Evolutionary conservation across 2,113 vertebrate species (phyloP), one percentile per base, ranked within the genome.

Genomic region (Tursiops truncatus): DNA sequence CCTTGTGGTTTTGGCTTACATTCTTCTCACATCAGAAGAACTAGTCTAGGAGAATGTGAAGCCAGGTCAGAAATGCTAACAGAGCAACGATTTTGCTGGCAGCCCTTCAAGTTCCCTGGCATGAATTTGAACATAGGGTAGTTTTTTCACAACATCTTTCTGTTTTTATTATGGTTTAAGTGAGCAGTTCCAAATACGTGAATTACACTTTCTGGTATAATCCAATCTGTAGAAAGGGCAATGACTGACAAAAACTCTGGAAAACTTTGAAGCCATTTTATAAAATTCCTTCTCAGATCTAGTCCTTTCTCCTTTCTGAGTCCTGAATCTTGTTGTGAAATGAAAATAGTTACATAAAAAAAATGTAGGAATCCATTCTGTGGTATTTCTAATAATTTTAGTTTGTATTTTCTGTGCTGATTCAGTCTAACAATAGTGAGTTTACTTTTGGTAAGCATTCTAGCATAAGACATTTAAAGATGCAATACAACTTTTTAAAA

Each of bases 141-240:
- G 28, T 91, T 77, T 97, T 96, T 97, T 94, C 95, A 91, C 80
- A 95, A 89, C 76, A 96, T 92, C 87, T 93, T 95, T 70, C 60
- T 17, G 31, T 63, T 68, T 94, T 88, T 92, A 44, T 96, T 94
- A 89, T 83, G 92, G 89, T 92, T 90, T 88, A 71, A 95, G 56
- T 17, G 53, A 95, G 44, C 63, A 70, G n/a, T 91, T 91, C 74
- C 90, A 96, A 97, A 96, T 94, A 95, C 3, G 31, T 93, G 84
- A 90, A 89, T 96, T 84, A 70, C 13, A 92, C 58, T 73, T 88
- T 95, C 71, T 77, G 70, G 62, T 65, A 84, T 67, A 92, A 95
- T 90, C 53, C 56, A 74, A 56, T 87, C 83, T 95, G 60, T 33
- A 92, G 41, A 81, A 41, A 89, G 44, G 50, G 18, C 50, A 92